phyloP scores from a whole-genome alignment of 1,140 invertebrate species.

The Nasonia vitripennis region DNA sequence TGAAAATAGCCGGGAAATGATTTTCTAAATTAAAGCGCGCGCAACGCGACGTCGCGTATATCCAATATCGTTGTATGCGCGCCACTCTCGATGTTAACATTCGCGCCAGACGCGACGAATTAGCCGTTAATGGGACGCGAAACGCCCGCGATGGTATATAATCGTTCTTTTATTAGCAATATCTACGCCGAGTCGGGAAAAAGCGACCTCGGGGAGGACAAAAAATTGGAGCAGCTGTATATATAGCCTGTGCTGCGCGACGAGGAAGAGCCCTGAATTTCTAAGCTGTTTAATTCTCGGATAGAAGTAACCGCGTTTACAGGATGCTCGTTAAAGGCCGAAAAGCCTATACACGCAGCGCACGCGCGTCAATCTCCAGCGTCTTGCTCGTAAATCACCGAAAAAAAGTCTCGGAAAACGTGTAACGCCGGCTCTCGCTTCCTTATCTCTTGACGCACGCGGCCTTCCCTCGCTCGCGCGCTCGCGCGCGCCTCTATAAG shows the following conservation, averaged over 20 bases:
- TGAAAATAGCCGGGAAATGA: slow-evolving; percentile 28
- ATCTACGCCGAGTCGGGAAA: background rate
- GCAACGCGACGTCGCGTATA: background rate
- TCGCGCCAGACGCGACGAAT: background rate
- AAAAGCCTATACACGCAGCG: background rate
- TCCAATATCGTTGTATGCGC: background rate
- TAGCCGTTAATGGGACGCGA: background rate
- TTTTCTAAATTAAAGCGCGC: slow-evolving; percentile 38
- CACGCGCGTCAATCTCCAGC: background rate
- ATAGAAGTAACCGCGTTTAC: background rate
- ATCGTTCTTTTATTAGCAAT: background rate
- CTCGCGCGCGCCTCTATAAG: background rate
- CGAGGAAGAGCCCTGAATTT: background rate
- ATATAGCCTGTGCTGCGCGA: too few species aligned
- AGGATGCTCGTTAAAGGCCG: background rate
- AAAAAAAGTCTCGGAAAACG: background rate
- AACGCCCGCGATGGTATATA: background rate
- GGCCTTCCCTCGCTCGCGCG: background rate
- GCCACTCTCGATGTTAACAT: background rate
- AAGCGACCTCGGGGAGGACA: background rate
- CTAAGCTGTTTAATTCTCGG: background rate
- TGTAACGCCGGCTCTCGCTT: background rate
- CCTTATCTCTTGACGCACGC: slow-evolving; percentile 22
- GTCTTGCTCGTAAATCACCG: background rate
- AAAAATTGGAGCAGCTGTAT: background rate